phyloP scores from a whole-genome alignment of 37 sponge, comb jelly and placozoan species.

The Chondrilla cf. caribensis region DNA sequence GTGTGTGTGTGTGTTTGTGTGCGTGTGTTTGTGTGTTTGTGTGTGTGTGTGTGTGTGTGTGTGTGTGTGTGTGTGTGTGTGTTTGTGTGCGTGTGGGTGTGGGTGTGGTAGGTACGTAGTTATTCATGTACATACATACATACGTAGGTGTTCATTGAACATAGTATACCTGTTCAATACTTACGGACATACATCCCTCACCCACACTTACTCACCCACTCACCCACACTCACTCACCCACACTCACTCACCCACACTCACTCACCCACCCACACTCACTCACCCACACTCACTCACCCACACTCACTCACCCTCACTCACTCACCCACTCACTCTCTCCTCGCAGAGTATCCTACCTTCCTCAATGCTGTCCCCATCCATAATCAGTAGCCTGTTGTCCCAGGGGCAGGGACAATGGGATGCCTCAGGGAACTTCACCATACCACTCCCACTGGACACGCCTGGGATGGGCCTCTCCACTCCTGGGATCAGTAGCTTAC shows the following conservation, averaged over 20 bases:
- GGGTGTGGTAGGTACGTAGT: not conserved
- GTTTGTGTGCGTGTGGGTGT: too few species aligned
- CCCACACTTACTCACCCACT: too few species aligned
- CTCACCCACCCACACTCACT: too few species aligned
- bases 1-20: constrained; percentile 27
- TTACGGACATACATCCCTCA: too few species aligned
- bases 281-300: too few species aligned
- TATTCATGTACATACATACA: constrained; percentile 1
- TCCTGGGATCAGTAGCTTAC: not conserved
- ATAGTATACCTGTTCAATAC: not conserved
- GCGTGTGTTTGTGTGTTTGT: too few species aligned
- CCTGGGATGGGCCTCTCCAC: constrained; percentile 19
- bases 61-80: too few species aligned
- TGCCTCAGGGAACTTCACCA: constrained; percentile 10
- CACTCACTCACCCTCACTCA: too few species aligned
- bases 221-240: too few species aligned
- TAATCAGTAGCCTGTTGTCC: not conserved
- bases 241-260: too few species aligned
- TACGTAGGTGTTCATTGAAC: not conserved
- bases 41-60: too few species aligned
- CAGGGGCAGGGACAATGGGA: constrained; percentile 8
- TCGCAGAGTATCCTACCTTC: not conserved
- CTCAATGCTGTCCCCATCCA: not conserved
- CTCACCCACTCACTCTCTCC: not conserved
- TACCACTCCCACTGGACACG: constrained; percentile 4